phyloP scores from a whole-genome alignment of 2,888 invertebrate species.

The Lamellibrachia columna region DNA sequence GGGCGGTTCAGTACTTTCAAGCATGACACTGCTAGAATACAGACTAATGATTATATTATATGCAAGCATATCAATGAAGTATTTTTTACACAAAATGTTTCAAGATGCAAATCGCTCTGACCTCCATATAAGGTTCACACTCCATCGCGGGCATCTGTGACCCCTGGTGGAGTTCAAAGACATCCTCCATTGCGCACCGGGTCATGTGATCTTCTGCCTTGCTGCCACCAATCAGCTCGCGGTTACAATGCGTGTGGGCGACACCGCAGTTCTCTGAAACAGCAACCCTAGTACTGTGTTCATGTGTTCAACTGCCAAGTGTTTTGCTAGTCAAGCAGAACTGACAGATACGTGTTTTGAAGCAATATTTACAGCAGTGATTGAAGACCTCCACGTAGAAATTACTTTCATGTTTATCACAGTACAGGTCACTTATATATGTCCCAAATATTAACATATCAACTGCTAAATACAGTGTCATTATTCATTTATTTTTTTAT shows the following conservation, averaged over 20 bases:
- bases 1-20: too few relatives aligned
- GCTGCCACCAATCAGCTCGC: constrained; percentile 57
- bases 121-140: constrained; percentile 48
- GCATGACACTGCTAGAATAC: too few relatives aligned
- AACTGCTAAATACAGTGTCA: too few relatives aligned
- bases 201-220: constrained; percentile 63
- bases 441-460: too few relatives aligned
- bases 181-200: constrained; percentile 60
- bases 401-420: too few relatives aligned
- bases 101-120: background rate
- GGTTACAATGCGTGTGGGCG: constrained; percentile 57
- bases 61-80: too few relatives aligned
- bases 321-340: background rate
- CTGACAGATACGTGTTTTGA: background rate
- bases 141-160: constrained; percentile 57
- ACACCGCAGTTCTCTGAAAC: constrained; percentile 50
- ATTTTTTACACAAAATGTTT: background rate
- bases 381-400: background rate
- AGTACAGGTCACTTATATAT: too few relatives aligned
- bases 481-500: too few relatives aligned
- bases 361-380: background rate
- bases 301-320: background rate
- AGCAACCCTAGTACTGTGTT: background rate
- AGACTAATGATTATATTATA: too few relatives aligned
- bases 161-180: constrained; percentile 58